Base-by-base conservation (phyloP, 1,140 invertebrate species). In the Drosophila lacteicornis region DNA sequence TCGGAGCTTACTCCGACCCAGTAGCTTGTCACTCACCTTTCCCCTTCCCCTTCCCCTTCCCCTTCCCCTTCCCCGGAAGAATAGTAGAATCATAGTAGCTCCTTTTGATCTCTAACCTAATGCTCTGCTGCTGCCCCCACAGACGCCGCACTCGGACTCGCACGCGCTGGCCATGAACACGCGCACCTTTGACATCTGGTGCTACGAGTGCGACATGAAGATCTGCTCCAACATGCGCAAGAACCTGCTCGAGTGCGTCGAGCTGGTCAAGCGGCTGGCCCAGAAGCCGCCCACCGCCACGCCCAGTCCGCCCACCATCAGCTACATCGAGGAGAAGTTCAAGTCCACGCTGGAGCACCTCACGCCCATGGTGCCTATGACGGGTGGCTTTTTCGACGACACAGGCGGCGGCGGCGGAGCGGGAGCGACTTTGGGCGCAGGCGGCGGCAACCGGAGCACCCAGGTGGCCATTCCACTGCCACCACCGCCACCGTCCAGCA, bases 151-250 rank as follows among this genome's bases (percentile, higher is more conserved):
- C 75, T 97, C 96, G 9, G 96, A 96, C 82, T 94, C 93, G 15
- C 97, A 98, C 93, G 94, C 95, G 8, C 82, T 98, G 47, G 95
- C 95, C 17, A 93, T 96, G 38, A 96, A 97, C 80, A 96, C 96
- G 4, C 94, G 95, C 15, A 93, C 94, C 4, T 97, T 96, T 95
- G 94, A 93, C 50, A 94, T 97, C 17, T 97, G 96, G 95, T 98
- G 96, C 92, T 96, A 96, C 83, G 93, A 93, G 62, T 96, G 96
- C 92, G 94, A 95, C 81, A 94, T 93, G 74, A 94, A 95, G 85
- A 92, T 96, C 33, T 94, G 94, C 75, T 79, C 94, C 19, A 93
- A 93, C 42, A 94, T 93, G 45, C 94, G 94, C 38, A 96, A 95
- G 86, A 96, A 95, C 88, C 92, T 96, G 9, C 93, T 94, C 22